These are phyloP conservation scores for Monoplex corrugatus DNA, from an alignment of 2,888 invertebrate species.

Conservation along the genomic window DNA sequence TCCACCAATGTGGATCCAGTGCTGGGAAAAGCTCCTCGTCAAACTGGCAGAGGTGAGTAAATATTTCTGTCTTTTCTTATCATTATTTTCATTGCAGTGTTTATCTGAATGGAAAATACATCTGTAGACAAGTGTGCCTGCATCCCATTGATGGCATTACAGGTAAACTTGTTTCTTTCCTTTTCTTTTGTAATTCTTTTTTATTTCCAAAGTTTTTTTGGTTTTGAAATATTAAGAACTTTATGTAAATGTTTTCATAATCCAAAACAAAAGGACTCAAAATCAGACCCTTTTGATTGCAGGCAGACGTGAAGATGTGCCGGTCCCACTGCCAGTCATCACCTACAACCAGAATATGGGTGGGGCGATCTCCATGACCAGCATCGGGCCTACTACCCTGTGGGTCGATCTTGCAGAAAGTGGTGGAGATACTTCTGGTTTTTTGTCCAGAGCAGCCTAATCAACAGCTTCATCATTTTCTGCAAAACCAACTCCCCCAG, in stretches of 20 bases:
- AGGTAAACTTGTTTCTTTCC: background rate
- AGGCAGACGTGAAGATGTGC: background rate
- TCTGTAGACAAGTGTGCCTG: background rate
- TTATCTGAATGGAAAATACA: background rate
- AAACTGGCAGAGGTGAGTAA: constrained; percentile 32
- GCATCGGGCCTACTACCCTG: constrained; percentile 52
- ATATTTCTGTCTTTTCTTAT: background rate
- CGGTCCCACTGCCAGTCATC: background rate
- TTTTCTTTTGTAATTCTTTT: background rate
- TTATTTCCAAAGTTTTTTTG: background rate
- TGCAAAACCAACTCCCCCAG: constrained; percentile 22
- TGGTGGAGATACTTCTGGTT: constrained; percentile 54
- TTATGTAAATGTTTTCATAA: no score
- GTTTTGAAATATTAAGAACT: no score
- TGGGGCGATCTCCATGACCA: constrained; percentile 45
- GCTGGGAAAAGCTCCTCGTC: background rate
- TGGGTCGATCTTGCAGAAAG: constrained; percentile 46
- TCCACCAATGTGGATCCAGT: constrained; percentile 43
- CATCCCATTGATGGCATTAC: background rate
- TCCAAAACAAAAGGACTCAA: background rate
- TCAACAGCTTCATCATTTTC: constrained; percentile 49
- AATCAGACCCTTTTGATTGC: background rate
- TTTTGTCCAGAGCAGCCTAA: constrained; percentile 42
- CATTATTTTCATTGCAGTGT: background rate
- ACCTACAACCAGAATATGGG: constrained; percentile 50